Conservation (phyloP, 2,797 vertebrate species). For the Artibeus jamaicensis region DNA sequence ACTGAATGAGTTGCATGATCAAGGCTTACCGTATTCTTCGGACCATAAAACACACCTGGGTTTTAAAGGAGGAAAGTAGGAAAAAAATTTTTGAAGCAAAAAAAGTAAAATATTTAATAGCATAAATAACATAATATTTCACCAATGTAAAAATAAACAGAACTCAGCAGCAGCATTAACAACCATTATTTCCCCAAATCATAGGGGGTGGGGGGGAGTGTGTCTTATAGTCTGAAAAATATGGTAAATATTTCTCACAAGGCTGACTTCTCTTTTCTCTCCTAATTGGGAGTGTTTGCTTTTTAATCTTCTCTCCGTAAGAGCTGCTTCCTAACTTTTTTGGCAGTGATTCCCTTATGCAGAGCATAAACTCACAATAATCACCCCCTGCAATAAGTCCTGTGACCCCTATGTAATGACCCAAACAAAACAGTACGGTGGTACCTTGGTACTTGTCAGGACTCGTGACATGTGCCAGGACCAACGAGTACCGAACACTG, state of each 20-base stretch:
- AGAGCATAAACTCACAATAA: not conserved
- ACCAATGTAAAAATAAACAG: no score
- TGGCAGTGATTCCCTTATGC: not conserved
- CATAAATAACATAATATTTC: no score
- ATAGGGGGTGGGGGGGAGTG: no score
- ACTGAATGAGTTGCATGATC: not conserved
- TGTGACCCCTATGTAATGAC: not conserved
- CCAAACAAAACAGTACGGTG: not conserved
- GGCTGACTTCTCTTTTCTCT: not conserved
- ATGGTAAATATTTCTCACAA: not conserved
- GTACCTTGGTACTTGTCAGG: not conserved
- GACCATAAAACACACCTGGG: no score
- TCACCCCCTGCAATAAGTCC: not conserved
- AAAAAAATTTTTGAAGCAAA: no score
- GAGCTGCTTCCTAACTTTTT: conserved; percentile 23
- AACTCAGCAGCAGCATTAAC: no score
- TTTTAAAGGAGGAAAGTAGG: no score
- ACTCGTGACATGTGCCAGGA: not conserved
- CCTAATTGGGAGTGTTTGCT: not conserved
- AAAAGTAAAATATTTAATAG: no score
- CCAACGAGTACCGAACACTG: not conserved
- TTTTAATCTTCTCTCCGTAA: conserved; percentile 21
- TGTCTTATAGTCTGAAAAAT: no score
- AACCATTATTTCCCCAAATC: no score
- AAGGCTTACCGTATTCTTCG: not conserved